Evolutionary conservation across 2,888 invertebrate species (phyloP), one percentile per base, ranked within the genome.

Genomic region (Blera fallax): DNA sequence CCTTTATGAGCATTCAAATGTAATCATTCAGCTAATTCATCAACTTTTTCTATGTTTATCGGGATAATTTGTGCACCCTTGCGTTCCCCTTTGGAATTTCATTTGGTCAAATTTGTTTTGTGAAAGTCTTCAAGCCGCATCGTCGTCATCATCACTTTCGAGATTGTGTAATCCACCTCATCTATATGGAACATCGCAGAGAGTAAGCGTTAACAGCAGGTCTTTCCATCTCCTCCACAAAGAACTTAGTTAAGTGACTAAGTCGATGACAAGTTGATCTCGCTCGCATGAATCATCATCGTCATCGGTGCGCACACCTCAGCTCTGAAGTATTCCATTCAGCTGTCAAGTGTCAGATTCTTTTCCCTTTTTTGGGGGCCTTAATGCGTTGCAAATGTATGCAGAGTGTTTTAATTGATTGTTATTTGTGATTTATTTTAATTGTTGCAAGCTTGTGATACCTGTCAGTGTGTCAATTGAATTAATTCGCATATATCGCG

Each of bases 321-420:
- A 70, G 60, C 27, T 52, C 54, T 78, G n/a, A 64, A 64, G 62
- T 72, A 72, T 78, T 70, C 54, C 78, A 78, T 78, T 72, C 14
- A 62, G 6, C 70, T 78, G 54, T 78, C 70, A 72, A 62, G 62
- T 45, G 45, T 70, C 16, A 56, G 65, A 80, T 67, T 80, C 50
- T 52, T 65, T 73, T 21, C 48, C 65, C 40, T 37, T 60, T 58
- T 73, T 65, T 21, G 40, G 60, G 37, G 32, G 11, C n/a, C n/a
- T 52, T 18, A 14, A 72, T 32, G 43, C 40, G 16, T 52, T 56
- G 56, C 48, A 64, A 73, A 60, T 45, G 21, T 8, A 62, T 40
- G 48, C 40, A 50, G 29, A 64, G 32, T 52, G 14, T 16, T 54
- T 54, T 69, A 54, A 67, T 52, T 52, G 37, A 67, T 67, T 52